Evolutionary conservation across 2,888 invertebrate species (phyloP), one percentile per base, ranked within the genome.

Genomic region (Coenonympha arcania): DNA sequence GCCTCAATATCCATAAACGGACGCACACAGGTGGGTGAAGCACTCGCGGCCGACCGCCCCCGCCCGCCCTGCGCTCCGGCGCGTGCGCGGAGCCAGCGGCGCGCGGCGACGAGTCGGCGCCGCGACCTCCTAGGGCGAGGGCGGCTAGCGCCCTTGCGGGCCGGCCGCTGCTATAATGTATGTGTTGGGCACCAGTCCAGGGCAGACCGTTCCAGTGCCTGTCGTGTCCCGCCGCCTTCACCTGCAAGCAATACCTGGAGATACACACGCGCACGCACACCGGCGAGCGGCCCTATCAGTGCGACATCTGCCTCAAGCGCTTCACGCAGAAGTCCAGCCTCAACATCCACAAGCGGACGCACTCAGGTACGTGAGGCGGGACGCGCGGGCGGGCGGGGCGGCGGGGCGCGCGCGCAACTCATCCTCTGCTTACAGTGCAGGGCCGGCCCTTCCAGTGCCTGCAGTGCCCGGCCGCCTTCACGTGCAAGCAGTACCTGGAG

Each of bases 321-420:
- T 93, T 93, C 86, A 92, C 93, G 57, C 93, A 93, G 86, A 93
- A 93, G 79, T 92, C 92, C 72, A 93, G 92, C 77, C 88, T 93
- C 66, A 93, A 93, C 85, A 93, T 92, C 61, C 93, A 93, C 87
- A 92, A 92, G 76, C 89, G 93, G 88, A 39, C 39, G 39, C 39
- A 39, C 39, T 39, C 39, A 39, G 39, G 39, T 88, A 85, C 64
- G 83, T 78, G 58, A 58, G 59, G 71, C 71, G 73, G 69, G 63
- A 49, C 46, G 54, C 46, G 52, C 53, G 65, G 53, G 59, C 49
- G 48, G 30, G 59, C 34, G 52, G 45, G 40, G 41, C 46, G 58
- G 64, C 59, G 58, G 59, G 53, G 54, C 54, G 51, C 53, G 45
- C 48, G 57, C n/a, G 64, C 72, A 56, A 72, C 66, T 53, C 47